These are phyloP conservation scores for Cryptus viduatorius DNA, from an alignment of 2,888 invertebrate species.

Conservation along the genomic window DNA sequence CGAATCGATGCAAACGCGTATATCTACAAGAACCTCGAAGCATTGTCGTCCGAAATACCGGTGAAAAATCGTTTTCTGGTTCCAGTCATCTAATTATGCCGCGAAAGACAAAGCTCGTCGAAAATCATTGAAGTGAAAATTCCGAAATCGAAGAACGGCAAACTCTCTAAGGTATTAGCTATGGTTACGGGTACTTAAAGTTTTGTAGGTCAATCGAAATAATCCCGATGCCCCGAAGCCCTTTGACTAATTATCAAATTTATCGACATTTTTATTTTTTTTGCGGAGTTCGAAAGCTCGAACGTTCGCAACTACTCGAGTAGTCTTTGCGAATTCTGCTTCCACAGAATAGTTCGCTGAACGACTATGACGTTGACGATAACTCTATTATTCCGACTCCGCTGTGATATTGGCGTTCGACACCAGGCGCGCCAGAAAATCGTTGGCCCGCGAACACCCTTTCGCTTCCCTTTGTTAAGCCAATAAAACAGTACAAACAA, in stretches of 20 bases:
- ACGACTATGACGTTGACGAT: constrained; percentile 19
- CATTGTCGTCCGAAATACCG: neutral
- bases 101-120: neutral
- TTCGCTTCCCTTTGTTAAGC: neutral
- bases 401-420: neutral
- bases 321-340: neutral
- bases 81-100: neutral
- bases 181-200: constrained; percentile 4
- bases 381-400: constrained; percentile 22
- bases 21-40: neutral
- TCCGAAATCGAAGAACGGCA: neutral
- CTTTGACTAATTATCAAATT: constrained; percentile 10
- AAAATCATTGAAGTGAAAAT: constrained; percentile 2
- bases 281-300: constrained; percentile 4
- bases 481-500: constrained; percentile 33
- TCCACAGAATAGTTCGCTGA: neutral
- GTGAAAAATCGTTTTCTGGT: neutral
- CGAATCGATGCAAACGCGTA: neutral
- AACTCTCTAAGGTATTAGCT: neutral
- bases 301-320: neutral
- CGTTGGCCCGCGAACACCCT: constrained; percentile 2
- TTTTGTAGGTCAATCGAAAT: constrained; percentile 38
- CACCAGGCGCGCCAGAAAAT: neutral
- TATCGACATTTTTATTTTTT: neutral
- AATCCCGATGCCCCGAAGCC: neutral